These are phyloP conservation scores for Drosophila pectinifera DNA, from an alignment of 1,140 invertebrate genomes.

Conservation along the genomic window DNA sequence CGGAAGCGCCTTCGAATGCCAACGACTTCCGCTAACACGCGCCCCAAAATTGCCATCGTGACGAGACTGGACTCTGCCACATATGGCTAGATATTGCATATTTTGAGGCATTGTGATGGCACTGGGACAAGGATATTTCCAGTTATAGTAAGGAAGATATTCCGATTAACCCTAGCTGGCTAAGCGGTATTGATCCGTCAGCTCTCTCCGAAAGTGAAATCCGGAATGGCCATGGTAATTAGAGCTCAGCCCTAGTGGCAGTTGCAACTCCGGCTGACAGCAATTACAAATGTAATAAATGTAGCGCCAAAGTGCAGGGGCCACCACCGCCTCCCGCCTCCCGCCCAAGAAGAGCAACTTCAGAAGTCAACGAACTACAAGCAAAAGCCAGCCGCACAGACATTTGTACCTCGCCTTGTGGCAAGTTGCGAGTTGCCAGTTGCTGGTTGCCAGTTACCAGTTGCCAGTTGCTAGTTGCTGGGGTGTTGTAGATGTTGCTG, in stretches of 20 bases:
- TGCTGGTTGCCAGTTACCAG: conserved; percentile 48
- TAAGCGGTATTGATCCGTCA: background rate
- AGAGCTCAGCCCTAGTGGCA: conserved; percentile 35
- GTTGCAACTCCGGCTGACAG: conserved; percentile 68
- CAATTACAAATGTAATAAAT: conserved; percentile 84
- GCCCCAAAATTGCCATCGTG: conserved; percentile 61
- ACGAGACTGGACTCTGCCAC: background rate
- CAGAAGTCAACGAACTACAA: conserved; percentile 81
- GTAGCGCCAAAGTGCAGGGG: conserved; percentile 67
- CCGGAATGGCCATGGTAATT: conserved; percentile 47
- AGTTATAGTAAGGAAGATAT: no score
- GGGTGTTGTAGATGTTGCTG: conserved; percentile 52
- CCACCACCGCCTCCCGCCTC: conserved; percentile 33
- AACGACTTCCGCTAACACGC: conserved; percentile 80
- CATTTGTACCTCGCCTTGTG: conserved; percentile 66
- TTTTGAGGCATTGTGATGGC: no score
- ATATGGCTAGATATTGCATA: no score
- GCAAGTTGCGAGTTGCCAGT: conserved; percentile 57
- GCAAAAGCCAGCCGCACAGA: conserved; percentile 57
- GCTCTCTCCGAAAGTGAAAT: conserved; percentile 15
- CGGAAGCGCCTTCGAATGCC: conserved; percentile 78
- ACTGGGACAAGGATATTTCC: background rate
- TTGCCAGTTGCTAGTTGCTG: conserved; percentile 64
- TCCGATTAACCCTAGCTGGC: no score
- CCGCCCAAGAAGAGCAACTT: conserved; percentile 54